Conservation (phyloP, 2,113 vertebrate genomes). For the Azemiops feae region DNA sequence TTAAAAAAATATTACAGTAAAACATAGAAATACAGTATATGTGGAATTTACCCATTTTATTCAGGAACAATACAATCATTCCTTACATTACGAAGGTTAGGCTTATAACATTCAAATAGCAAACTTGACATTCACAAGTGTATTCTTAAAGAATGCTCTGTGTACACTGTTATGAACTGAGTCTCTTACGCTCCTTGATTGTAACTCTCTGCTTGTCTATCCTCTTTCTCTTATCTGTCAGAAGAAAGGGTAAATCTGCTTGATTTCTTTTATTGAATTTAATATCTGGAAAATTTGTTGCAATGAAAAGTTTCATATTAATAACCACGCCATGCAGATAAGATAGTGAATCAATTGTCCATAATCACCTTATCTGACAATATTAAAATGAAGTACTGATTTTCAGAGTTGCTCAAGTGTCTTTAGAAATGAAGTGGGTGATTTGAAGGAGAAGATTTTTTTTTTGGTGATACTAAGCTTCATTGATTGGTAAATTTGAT, state of each 20-base stretch:
- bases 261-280: not conserved
- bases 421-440: not conserved
- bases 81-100: not conserved
- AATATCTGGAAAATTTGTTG: not conserved
- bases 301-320: not conserved
- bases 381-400: not conserved
- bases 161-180: not conserved
- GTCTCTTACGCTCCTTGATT: not conserved
- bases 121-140: not conserved
- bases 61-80: not conserved
- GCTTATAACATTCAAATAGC: not conserved
- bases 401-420: not conserved
- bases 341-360: not conserved
- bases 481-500: not conserved
- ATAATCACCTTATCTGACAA: not conserved
- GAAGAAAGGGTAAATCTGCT: not conserved
- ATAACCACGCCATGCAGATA: not conserved
- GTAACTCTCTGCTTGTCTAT: not conserved
- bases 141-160: not conserved
- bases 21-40: not conserved
- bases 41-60: not conserved
- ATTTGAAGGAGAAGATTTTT: not conserved
- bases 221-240: not conserved
- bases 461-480: not conserved
- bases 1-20: not conserved